phyloP scores from a whole-genome alignment of 2,888 invertebrate species.

The Melanophora roralis region DNA sequence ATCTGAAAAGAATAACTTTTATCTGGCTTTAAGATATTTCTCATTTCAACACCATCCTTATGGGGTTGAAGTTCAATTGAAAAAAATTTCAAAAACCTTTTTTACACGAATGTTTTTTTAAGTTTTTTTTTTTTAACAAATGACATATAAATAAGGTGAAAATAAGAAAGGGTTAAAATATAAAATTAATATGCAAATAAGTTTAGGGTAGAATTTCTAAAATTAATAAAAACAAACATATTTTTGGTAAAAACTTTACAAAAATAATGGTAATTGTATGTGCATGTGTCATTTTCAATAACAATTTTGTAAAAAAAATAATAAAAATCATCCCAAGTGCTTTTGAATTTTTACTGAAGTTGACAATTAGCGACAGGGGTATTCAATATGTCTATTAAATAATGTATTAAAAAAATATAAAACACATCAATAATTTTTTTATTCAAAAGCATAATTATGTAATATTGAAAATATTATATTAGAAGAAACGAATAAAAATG shows the following conservation, averaged over 20 bases:
- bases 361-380: conserved; percentile 36
- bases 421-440: conserved; percentile 47
- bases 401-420: conserved; percentile 7
- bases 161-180: conserved; percentile 49
- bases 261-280: conserved; percentile 30
- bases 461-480: conserved; percentile 44
- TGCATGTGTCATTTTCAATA: conserved; percentile 60
- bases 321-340: conserved; percentile 45
- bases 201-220: conserved; percentile 31
- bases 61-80: too few species aligned
- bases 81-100: conserved; percentile 40
- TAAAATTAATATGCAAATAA: conserved; percentile 57
- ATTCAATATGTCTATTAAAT: conserved; percentile 36
- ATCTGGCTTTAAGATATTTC: conserved; percentile 17
- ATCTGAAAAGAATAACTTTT: too few species aligned
- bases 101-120: not conserved
- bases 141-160: conserved; percentile 30
- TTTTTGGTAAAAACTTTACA: conserved; percentile 2
- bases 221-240: conserved; percentile 28
- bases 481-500: conserved; percentile 11
- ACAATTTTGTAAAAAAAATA: conserved; percentile 34
- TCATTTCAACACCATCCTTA: not conserved
- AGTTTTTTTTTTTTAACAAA: conserved; percentile 26
- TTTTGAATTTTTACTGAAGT: conserved; percentile 29
- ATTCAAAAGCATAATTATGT: too few species aligned